These are phyloP conservation scores for Drosophila pseudoananassae DNA, from an alignment of 1,140 invertebrate genomes.

Conservation along the genomic window DNA sequence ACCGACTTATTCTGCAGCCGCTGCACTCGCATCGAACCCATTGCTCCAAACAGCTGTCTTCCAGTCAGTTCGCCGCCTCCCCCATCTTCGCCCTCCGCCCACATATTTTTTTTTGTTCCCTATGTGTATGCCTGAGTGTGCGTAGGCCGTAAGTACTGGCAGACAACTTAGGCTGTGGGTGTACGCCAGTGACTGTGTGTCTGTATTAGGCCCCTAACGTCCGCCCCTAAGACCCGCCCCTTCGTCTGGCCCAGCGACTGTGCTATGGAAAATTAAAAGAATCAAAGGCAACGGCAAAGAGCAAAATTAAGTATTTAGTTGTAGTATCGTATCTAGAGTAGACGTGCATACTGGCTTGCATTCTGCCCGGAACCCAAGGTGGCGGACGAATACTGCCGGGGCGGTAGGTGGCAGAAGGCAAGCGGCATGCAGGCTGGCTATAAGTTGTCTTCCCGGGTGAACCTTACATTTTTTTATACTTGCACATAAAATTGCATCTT, in stretches of 20 bases:
- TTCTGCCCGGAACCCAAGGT: slow-evolving; percentile 32
- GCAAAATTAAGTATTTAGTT: slow-evolving; percentile 81
- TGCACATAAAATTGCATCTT: no score
- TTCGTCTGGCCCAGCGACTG: background rate
- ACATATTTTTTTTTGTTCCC: slow-evolving; percentile 2
- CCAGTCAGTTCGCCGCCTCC: slow-evolving; percentile 52
- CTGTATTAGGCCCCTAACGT: slow-evolving; percentile 20
- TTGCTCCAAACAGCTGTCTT: slow-evolving; percentile 73
- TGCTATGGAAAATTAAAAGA: slow-evolving; percentile 78
- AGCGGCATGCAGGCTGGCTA: slow-evolving; percentile 1
- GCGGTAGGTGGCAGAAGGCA: background rate
- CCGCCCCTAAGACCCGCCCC: background rate
- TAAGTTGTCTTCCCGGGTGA: slow-evolving; percentile 43
- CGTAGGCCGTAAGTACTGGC: slow-evolving; percentile 73
- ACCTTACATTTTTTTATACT: slow-evolving; percentile 2
- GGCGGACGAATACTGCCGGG: slow-evolving; percentile 4
- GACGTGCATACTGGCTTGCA: slow-evolving; percentile 70
- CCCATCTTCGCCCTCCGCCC: slow-evolving; percentile 1
- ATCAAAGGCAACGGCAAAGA: slow-evolving; percentile 78
- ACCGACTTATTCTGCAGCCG: slow-evolving; percentile 73
- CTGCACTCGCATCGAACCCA: slow-evolving; percentile 54
- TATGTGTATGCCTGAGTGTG: slow-evolving; percentile 33
- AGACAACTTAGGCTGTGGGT: slow-evolving; percentile 53
- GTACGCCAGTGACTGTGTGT: slow-evolving; percentile 9
- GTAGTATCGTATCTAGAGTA: slow-evolving; percentile 67